These are phyloP conservation scores for Ptyas mucosa DNA, from an alignment of 2,113 vertebrate species.

Conservation along the genomic window DNA sequence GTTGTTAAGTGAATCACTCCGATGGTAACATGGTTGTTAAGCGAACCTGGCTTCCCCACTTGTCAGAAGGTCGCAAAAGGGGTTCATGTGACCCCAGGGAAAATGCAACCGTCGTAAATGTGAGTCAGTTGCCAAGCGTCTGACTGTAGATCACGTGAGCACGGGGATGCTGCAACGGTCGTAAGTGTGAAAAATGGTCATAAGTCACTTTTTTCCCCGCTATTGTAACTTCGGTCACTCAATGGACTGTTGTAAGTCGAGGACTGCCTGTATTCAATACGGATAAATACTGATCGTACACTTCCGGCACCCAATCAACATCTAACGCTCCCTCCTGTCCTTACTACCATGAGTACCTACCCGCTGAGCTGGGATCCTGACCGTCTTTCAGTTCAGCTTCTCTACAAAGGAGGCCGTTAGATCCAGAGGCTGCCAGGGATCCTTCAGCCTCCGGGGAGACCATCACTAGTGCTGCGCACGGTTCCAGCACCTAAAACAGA, in stretches of 20 bases:
- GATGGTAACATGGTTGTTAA: accelerated
- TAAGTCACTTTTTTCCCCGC: too few species aligned
- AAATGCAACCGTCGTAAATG: too few species aligned
- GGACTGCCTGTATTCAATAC: too few species aligned
- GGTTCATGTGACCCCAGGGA: too few species aligned
- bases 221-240: too few species aligned
- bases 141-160: too few species aligned
- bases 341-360: not conserved
- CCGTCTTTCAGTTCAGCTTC: not conserved
- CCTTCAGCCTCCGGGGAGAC: not conserved
- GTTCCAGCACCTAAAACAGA: not conserved
- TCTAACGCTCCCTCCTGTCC: not conserved
- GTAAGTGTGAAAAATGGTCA: too few species aligned
- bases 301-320: not conserved
- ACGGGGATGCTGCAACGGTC: too few species aligned
- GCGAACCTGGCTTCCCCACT: not conserved
- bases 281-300: too few species aligned
- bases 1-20: not conserved
- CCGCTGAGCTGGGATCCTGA: not conserved
- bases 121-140: too few species aligned
- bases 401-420: not conserved
- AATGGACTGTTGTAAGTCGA: too few species aligned
- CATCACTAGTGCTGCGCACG: not conserved
- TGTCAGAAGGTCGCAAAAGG: not conserved
- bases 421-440: not conserved